Conservation (phyloP, 2,797 vertebrate species). For the Pyrocephalus nanus region DNA sequence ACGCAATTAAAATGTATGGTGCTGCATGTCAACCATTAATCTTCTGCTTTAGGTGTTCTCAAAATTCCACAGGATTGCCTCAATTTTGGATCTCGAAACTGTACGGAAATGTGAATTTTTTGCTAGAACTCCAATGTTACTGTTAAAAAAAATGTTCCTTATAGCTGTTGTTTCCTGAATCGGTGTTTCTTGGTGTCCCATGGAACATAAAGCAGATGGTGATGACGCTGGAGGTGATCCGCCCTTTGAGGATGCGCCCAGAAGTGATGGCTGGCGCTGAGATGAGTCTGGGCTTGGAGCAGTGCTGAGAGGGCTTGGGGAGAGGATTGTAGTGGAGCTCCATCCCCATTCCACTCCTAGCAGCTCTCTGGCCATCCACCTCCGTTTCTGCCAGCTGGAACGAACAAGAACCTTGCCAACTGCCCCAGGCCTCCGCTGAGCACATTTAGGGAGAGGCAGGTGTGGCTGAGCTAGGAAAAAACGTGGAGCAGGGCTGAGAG, state of each 20-base stretch:
- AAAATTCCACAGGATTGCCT: not conserved
- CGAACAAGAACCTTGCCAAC: not conserved
- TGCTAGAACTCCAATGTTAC: not conserved
- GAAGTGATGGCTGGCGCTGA: not conserved
- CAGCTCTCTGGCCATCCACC: conserved; percentile 72
- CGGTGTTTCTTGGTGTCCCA: not conserved
- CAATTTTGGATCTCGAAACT: not conserved
- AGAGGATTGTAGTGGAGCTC: conserved; percentile 73
- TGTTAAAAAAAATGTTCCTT: not conserved
- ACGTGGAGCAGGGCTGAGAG: conserved; percentile 45
- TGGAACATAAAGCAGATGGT: conserved; percentile 26
- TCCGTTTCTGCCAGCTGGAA: conserved; percentile 3
- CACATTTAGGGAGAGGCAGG: conserved; percentile 32
- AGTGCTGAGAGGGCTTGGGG: conserved; percentile 73
- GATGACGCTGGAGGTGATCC: conserved; percentile 40
- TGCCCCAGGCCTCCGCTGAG: not conserved
- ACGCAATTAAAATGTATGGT: not conserved
- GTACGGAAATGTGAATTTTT: not conserved
- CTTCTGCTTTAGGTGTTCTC: conserved; percentile 15
- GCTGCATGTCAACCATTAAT: not conserved
- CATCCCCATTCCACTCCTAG: conserved; percentile 73
- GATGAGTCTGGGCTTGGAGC: conserved; percentile 70
- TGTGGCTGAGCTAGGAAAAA: conserved; percentile 36
- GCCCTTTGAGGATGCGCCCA: conserved; percentile 9
- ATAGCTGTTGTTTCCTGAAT: not conserved